Percentiles rank a stretch among this genome's conserved stretches.
phyloP scores from a whole-genome alignment of 1,140 invertebrate genomes.

The Monochamus saltuarius region DNA sequence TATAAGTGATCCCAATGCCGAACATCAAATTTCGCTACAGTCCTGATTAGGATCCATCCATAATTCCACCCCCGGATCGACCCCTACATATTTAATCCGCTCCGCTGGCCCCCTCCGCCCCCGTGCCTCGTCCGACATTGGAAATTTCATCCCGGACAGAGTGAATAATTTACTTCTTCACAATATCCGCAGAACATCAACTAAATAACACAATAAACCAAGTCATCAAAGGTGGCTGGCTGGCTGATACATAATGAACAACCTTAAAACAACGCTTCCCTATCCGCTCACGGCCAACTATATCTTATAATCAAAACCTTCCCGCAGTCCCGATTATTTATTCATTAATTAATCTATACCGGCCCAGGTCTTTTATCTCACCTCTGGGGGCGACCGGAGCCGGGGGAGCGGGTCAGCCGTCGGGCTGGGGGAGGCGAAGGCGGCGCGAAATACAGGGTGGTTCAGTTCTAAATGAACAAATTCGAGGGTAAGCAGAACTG shows the following conservation, averaged over 20 bases:
- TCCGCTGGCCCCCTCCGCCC: background rate
- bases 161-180: constrained; percentile 17
- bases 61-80: too few species aligned
- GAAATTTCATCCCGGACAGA: constrained; percentile 22
- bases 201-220: constrained; percentile 31
- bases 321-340: constrained; percentile 41
- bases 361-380: constrained; percentile 16
- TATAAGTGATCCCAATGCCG: too few species aligned
- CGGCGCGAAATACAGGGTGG: background rate
- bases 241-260: constrained; percentile 33
- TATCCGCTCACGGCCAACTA: constrained; percentile 34
- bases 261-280: constrained; percentile 29
- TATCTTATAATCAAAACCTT: constrained; percentile 44
- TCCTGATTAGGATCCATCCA: too few species aligned
- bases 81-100: too few species aligned
- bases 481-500: too few species aligned
- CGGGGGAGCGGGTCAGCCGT: background rate
- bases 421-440: background rate
- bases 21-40: too few species aligned
- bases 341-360: constrained; percentile 44
- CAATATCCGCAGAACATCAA: constrained; percentile 19
- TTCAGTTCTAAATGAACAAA: too few species aligned
- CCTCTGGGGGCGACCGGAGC: background rate
- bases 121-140: constrained; percentile 12
- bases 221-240: constrained; percentile 31